Evolutionary conservation across 2,797 vertebrate species (phyloP).

Genomic region (Cygnus olor): DNA sequence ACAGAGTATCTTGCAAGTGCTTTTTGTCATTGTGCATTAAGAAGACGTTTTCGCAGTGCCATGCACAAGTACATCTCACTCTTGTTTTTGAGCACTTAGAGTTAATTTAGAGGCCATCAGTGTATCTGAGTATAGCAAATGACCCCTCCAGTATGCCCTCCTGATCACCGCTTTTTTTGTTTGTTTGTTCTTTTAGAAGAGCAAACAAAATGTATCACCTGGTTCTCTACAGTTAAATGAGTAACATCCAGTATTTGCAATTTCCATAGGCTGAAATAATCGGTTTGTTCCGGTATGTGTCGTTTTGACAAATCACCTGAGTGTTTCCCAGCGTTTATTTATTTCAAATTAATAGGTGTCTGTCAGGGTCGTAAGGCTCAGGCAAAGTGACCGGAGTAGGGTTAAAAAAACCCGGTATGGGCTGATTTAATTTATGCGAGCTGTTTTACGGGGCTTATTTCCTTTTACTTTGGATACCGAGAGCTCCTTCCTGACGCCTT

Average conservation of each 20-base stretch:
- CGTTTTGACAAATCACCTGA: not conserved
- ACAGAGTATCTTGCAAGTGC: not conserved
- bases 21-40: not conserved
- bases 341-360: not conserved
- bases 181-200: not conserved
- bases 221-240: not conserved
- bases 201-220: not conserved
- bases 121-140: not conserved
- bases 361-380: not conserved
- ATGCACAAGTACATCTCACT: not conserved
- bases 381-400: not conserved
- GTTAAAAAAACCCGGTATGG: not conserved
- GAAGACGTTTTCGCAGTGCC: not conserved
- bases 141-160: not conserved
- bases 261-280: not conserved
- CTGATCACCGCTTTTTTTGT: not conserved
- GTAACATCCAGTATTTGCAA: not conserved
- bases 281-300: not conserved
- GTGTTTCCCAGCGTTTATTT: not conserved
- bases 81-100: not conserved
- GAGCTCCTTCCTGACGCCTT: not conserved
- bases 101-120: not conserved
- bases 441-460: not conserved
- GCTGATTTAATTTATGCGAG: not conserved
- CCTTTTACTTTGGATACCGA: accelerated